Evolutionary conservation across 2,888 invertebrate genomes (phyloP).

Genomic region (Podabrus alpinus): DNA sequence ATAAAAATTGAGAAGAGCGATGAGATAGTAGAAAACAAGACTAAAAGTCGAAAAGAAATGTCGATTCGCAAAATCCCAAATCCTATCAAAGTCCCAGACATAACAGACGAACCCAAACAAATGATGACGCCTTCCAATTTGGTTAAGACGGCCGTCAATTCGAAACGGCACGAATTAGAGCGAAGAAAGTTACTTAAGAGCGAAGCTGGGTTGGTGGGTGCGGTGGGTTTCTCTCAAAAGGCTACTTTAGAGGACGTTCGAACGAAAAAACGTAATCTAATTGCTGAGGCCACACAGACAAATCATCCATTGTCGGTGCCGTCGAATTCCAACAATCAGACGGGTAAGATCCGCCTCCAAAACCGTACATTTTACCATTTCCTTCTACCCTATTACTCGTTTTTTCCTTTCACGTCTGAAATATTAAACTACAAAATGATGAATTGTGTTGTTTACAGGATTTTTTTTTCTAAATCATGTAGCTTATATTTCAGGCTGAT

Average conservation of each 20-base stretch:
- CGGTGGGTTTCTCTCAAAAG: conserved; percentile 44
- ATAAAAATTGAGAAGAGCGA: background rate
- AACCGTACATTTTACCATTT: conserved; percentile 34
- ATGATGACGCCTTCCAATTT: conserved; percentile 64
- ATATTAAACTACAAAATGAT: conserved; percentile 18
- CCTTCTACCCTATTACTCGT: conserved; percentile 11
- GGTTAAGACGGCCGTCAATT: conserved; percentile 68
- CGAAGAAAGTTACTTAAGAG: conserved; percentile 59
- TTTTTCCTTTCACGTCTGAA: conserved; percentile 21
- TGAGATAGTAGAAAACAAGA: background rate
- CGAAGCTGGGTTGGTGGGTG: conserved; percentile 49
- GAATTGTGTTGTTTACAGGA: background rate
- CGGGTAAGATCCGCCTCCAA: conserved; percentile 60
- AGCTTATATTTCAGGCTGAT: conserved; percentile 17
- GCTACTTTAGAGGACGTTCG: conserved; percentile 45
- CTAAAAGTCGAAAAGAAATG: background rate
- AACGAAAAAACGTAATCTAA: conserved; percentile 56
- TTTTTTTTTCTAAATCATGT: background rate
- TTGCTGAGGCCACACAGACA: conserved; percentile 56
- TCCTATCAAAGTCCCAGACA: conserved; percentile 48
- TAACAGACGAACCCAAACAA: conserved; percentile 31
- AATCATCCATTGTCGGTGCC: conserved; percentile 53
- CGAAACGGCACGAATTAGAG: conserved; percentile 63
- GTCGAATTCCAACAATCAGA: conserved; percentile 61
- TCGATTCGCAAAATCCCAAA: conserved; percentile 42